Conservation (phyloP, 2,113 vertebrate genomes). For the Oryctolagus cuniculus region mOryCun1.1 NC_091438.1:49593501-49594000, state of each 20-base stretch:
- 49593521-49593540: conserved; percentile 93
- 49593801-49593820: conserved; percentile 96
- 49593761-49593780: conserved; percentile 89
- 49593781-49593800: conserved; percentile 94
- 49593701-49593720: conserved; percentile 94
- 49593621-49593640: conserved; percentile 91
- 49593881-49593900: conserved; percentile 93
- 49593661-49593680: conserved; percentile 90
- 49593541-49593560: conserved; percentile 90
- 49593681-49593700: conserved; percentile 91
- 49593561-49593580: conserved; percentile 90
- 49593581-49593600: conserved; percentile 91
- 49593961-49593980: neutral
- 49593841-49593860: conserved; percentile 90
- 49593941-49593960: neutral
- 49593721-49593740: conserved; percentile 91
- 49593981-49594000: neutral
- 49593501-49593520: conserved; percentile 98
- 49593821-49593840: conserved; percentile 87
- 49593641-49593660: conserved; percentile 91
- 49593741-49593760: conserved; percentile 86
- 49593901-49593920: conserved; percentile 57
- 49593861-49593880: conserved; percentile 93
- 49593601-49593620: conserved; percentile 89
- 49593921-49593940: neutral